These are phyloP conservation scores for Bothrops alternatus DNA, from an alignment of 2,797 vertebrate genomes.

Conservation along the genomic window DNA sequence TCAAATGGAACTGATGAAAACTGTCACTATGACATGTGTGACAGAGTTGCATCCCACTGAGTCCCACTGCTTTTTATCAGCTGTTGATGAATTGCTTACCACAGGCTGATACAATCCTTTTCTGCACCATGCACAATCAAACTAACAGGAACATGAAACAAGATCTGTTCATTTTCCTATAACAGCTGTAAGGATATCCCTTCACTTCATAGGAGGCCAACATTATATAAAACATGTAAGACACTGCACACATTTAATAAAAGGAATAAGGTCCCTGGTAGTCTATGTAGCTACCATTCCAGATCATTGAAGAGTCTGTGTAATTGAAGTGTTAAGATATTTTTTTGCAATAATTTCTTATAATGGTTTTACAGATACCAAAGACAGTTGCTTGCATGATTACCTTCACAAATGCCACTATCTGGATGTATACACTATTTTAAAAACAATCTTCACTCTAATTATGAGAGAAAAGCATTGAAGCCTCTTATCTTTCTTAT, in stretches of 20 bases:
- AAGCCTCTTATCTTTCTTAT: neutral
- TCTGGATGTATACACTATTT: neutral
- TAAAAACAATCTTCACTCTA: neutral
- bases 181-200: neutral
- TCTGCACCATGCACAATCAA: neutral
- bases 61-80: neutral
- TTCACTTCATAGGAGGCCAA: slow-evolving; percentile 8
- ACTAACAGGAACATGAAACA: slow-evolving; percentile 14
- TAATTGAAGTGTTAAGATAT: neutral
- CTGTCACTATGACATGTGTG: neutral
- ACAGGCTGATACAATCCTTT: neutral
- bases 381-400: neutral
- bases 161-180: slow-evolving; percentile 13
- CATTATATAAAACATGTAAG: slow-evolving; percentile 4
- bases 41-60: neutral
- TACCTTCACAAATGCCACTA: neutral
- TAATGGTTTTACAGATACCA: neutral
- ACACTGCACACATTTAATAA: neutral
- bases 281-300: neutral
- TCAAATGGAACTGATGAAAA: neutral
- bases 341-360: slow-evolving; percentile 3
- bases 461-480: neutral
- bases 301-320: neutral
- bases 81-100: slow-evolving; percentile 13
- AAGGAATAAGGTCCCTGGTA: neutral